Evolutionary conservation across 2,888 invertebrate species (phyloP), one percentile per base, ranked within the genome.

Genomic region (Copidosoma aretas): DNA sequence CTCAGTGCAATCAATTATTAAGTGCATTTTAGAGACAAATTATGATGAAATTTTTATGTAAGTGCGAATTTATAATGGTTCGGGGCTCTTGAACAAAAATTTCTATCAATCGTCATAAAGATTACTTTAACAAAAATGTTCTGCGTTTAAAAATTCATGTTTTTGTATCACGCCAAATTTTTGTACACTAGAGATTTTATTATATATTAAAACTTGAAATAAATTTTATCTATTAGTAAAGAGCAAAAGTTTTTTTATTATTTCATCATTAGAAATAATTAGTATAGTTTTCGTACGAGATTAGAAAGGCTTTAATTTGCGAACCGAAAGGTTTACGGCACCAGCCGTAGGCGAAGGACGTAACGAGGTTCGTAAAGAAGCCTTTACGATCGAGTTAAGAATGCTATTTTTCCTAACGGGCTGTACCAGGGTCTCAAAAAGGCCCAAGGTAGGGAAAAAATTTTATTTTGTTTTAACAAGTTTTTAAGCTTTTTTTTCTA

Each of bases 1-100:
- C 70, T 73, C 72, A 75, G 74, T 75, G 77, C 79, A 79, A 81
- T 82, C 81, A 81, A 81, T 81, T 81, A 82, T 77, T 81, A 81
- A 80, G 53, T 65, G 39, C 66, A 57, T 64, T 64, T 56, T 63
- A 64, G 60, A 46, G 17, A 53, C 17, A 58, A 54, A 32, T 32
- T 32, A 32, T 32, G 8, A 32, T 32, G 32, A 39, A 71, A 75
- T 71, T 73, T 67, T 65, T 72, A 66, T 53, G 56, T 56, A 64
- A 57, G 49, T n/a, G 43, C 54, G 57, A 60, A 10, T 56, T 60
- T 60, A 60, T 24, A 58, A 43, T 52, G 52, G 32, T 60, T 57
- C 39, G 22, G 39, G 57, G 61, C 68, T 68, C 64, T 61, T 53
- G 22, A 46, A 39, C 5, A 52, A 49, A 43, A 53, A 60, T 60